phyloP scores from a whole-genome alignment of 2,888 invertebrate species.

The Epistrophe eligans region DNA sequence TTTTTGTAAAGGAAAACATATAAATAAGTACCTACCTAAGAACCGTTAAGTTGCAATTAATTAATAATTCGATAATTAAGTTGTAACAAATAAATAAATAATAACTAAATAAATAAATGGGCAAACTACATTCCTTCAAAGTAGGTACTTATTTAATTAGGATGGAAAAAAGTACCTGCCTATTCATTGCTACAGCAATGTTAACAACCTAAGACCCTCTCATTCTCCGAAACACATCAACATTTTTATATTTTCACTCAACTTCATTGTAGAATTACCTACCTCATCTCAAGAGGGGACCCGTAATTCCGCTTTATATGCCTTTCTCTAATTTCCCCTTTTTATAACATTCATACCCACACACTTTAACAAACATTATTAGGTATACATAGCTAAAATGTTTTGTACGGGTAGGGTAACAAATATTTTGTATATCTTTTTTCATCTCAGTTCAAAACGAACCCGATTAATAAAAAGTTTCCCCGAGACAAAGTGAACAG shows the following conservation, averaged over 20 bases:
- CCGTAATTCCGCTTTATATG: constrained; percentile 4
- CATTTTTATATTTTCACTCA: neutral
- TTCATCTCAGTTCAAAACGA: constrained; percentile 8
- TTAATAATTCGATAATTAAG: no score
- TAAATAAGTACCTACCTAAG: no score
- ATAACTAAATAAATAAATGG: no score
- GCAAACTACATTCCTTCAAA: neutral
- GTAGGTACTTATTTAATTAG: neutral
- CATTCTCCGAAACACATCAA: neutral
- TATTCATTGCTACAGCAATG: neutral
- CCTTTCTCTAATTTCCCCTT: constrained; percentile 12
- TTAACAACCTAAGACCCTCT: neutral
- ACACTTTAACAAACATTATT: constrained; percentile 2
- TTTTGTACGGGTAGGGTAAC: neutral
- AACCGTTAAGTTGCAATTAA: no score
- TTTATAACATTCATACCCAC: constrained; percentile 6
- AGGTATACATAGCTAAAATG: neutral
- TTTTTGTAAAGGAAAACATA: no score
- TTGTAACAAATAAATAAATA: no score
- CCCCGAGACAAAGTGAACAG: neutral
- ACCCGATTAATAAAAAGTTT: constrained; percentile 14
- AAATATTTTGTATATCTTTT: neutral
- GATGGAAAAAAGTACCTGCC: neutral
- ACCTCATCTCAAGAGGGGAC: constrained; percentile 1
- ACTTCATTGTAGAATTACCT: neutral